Base-by-base conservation (phyloP, 1,140 invertebrate species). In the Pseudomyrmex gracilis region DNA sequence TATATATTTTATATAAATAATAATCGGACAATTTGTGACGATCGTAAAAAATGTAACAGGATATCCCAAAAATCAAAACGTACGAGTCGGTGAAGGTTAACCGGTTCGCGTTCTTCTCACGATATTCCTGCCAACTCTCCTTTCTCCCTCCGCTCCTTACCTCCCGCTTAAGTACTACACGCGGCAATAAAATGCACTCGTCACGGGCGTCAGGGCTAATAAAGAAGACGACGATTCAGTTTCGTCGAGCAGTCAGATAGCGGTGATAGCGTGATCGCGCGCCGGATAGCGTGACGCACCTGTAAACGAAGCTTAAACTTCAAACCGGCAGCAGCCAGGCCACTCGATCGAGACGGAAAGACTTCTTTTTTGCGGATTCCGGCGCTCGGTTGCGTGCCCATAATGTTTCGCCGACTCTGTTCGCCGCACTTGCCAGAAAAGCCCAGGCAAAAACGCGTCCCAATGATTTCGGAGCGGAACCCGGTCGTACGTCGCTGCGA, bases 361-460 rank as follows among this genome's bases (percentile, higher is more conserved):
- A 87, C 84, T 84, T 87, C 67, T 87, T 87, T 87, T 87, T 87
- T 64, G 67, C 63, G 58, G 45, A 87, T 63, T 80, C 47, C 82
- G 82, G 2, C 53, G 66, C 8, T 88, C 47, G 66, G 7, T 88
- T 88, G 83, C 87, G 87, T 88, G 87, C 71, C 71, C 86, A 85
- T 88, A 88, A 88, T 77, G 87, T 85, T 82, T 76, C 58, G n/a
- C 70, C 17, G 61, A 57, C 63, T 87, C 63, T 87, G 85, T 82
- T 64, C 60, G 70, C 83, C 53, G 24, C 22, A 17, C 17, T 34
- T 34, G 34, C 34, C 45, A 58, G 80, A 76, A 24, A 63, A 47
- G n/a, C n/a, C 68, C 53, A 34, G 17, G 24, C 12, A 22, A n/a
- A n/a, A n/a, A 73, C 34, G 70, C 53, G 83, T 83, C 60, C 58